phyloP scores from a whole-genome alignment of 2,113 vertebrate species.

The Athene cunicularia region DNA sequence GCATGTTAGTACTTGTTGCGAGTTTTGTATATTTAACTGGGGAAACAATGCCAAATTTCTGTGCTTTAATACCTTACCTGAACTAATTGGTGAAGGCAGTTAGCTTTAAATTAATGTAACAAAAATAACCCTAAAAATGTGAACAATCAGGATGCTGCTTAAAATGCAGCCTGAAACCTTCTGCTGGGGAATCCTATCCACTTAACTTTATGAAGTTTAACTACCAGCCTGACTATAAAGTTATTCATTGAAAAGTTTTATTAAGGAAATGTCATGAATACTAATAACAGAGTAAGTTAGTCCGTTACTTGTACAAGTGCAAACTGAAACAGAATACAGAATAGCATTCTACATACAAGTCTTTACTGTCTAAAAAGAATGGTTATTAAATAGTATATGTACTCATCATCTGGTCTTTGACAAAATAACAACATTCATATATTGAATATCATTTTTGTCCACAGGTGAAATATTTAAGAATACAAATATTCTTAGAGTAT shows the following conservation, averaged over 20 bases:
- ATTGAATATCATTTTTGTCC: not conserved
- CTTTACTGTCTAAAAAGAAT: not conserved
- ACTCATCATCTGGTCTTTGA: not conserved
- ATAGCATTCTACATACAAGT: not conserved
- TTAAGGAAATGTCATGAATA: conserved; percentile 47
- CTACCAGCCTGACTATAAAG: conserved; percentile 35
- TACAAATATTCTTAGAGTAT: no score
- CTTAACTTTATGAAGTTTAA: conserved; percentile 52
- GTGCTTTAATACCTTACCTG: conserved; percentile 22
- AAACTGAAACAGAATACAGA: conserved; percentile 27
- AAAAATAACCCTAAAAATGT: conserved; percentile 49
- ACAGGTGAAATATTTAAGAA: not conserved
- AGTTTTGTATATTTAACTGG: not conserved
- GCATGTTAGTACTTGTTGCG: not conserved
- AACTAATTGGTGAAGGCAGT: conserved; percentile 47
- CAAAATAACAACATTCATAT: not conserved
- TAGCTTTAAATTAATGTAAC: conserved; percentile 43
- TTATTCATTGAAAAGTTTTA: conserved; percentile 50
- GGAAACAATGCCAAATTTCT: conserved; percentile 26
- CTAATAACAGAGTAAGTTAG: conserved; percentile 1
- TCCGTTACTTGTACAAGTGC: conserved; percentile 16
- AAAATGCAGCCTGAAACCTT: conserved; percentile 49
- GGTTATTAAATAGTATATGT: not conserved
- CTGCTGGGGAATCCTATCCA: conserved; percentile 18
- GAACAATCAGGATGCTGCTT: conserved; percentile 28